Percentiles rank a stretch among this genome's conserved stretches.
Conservation (phyloP, 2,797 vertebrate genomes). For the Uromys caudimaculatus region DNA sequence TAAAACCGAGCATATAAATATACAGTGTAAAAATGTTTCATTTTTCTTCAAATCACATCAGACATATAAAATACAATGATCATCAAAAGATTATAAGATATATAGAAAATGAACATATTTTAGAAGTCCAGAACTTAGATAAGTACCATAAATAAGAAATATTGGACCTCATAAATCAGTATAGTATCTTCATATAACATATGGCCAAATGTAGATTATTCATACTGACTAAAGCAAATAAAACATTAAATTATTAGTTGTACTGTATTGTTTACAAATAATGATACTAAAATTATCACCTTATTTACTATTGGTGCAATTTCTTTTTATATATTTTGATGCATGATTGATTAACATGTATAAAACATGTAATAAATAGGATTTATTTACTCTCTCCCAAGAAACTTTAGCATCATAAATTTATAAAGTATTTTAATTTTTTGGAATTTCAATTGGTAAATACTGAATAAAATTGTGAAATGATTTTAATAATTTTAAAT, state of each 20-base stretch:
- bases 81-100: neutral
- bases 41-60: neutral
- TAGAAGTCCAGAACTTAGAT: neutral
- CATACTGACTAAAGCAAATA: neutral
- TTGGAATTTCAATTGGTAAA: neutral
- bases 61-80: neutral
- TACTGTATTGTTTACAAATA: neutral
- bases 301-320: neutral
- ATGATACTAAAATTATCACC: neutral
- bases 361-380: neutral
- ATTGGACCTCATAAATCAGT: too few species aligned
- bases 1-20: neutral
- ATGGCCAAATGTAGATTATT: neutral
- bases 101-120: neutral
- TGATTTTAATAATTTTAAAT: neutral
- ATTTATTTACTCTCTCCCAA: neutral
- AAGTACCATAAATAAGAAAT: neutral
- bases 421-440: neutral
- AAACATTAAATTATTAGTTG: neutral
- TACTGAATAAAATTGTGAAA: neutral
- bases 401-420: neutral
- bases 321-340: neutral
- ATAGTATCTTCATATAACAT: neutral
- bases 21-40: neutral
- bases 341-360: neutral